Percentiles rank a stretch among this genome's conserved stretches.
These are phyloP conservation scores for Masticophis lateralis DNA, from an alignment of 2,797 vertebrate genomes.

Conservation along the genomic window DNA sequence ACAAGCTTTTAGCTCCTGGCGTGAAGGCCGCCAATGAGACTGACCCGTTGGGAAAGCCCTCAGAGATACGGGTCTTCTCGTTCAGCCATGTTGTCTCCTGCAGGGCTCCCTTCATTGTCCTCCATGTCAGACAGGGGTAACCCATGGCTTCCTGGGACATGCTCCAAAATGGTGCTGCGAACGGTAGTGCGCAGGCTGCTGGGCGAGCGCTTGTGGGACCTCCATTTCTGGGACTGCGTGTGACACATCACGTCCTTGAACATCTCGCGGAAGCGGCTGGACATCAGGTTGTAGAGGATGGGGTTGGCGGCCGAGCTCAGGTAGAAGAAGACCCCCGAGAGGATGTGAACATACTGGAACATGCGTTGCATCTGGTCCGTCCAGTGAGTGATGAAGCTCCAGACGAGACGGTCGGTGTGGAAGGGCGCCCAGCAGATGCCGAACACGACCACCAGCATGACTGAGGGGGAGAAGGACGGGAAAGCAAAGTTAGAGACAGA, in stretches of 20 bases:
- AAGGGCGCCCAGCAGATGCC: conserved; percentile 95
- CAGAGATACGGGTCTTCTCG: conserved; percentile 2
- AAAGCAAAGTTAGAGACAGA: background rate
- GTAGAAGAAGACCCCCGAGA: conserved; percentile 92
- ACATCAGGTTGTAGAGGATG: conserved; percentile 94
- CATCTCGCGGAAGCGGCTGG: conserved; percentile 90
- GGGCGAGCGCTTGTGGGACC: conserved; percentile 68
- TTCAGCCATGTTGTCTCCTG: conserved; percentile 41
- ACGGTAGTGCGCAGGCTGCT: conserved; percentile 80
- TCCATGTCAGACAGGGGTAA: conserved; percentile 50
- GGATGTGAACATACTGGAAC: conserved; percentile 83
- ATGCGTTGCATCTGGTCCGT: conserved; percentile 73
- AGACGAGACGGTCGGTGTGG: conserved; percentile 89
- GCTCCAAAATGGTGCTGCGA: conserved; percentile 82
- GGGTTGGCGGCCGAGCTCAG: conserved; percentile 89
- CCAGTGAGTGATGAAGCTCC: conserved; percentile 85
- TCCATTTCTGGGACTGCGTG: background rate
- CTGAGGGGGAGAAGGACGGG: conserved; percentile 61
- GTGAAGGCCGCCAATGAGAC: background rate
- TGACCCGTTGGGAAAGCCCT: background rate
- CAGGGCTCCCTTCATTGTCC: conserved; percentile 57
- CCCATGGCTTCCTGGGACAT: conserved; percentile 59
- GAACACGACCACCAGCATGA: conserved; percentile 89
- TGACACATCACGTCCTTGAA: conserved; percentile 88
- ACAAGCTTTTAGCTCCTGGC: background rate